These are phyloP conservation scores for Cyprichromis sp. DNA, from an alignment of 2,113 vertebrate species.

Conservation along the genomic window DNA sequence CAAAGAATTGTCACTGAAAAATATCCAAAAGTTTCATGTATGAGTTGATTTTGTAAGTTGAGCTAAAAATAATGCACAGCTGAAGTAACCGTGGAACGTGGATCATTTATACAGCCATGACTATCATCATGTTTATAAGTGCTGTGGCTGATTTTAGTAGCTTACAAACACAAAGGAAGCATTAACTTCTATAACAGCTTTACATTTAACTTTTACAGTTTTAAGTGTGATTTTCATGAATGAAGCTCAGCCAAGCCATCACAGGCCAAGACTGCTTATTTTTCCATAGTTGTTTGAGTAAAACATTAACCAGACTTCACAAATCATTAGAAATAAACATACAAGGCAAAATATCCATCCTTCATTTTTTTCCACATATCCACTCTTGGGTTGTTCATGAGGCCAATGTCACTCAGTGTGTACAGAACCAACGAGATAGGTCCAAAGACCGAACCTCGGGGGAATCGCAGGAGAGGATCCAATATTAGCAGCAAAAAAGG, in stretches of 20 bases:
- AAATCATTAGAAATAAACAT: background rate
- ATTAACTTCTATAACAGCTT: background rate
- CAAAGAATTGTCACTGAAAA: background rate
- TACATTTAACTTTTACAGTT: background rate
- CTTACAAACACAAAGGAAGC: background rate
- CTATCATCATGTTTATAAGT: background rate
- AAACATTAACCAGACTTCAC: background rate
- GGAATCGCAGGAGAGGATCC: background rate
- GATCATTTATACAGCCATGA: background rate
- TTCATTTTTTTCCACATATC: background rate
- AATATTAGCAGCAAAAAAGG: background rate
- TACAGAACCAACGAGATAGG: background rate
- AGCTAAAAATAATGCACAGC: background rate
- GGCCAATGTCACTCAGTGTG: background rate
- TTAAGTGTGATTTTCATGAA: background rate
- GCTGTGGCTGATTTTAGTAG: background rate
- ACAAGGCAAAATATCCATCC: background rate
- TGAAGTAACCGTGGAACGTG: background rate
- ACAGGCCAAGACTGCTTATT: background rate
- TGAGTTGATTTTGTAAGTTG: background rate
- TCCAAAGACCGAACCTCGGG: background rate
- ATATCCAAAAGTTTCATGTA: background rate
- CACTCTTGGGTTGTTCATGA: background rate
- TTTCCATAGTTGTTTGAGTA: background rate
- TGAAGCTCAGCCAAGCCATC: background rate